Conservation (phyloP, 2,888 invertebrate species). For the Boloria euphrosyne region DNA sequence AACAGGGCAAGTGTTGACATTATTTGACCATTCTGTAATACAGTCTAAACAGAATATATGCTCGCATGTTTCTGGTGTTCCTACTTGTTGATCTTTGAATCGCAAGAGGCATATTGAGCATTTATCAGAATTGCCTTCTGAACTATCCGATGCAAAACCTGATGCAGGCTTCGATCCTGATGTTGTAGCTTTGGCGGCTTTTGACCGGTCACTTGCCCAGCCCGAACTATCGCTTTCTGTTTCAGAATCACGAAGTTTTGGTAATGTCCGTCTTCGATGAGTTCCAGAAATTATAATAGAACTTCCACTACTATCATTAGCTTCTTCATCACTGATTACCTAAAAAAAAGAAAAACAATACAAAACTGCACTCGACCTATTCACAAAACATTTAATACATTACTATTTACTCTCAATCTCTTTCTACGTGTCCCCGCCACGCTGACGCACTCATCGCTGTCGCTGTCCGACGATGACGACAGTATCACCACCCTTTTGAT, state of each 20-base stretch:
- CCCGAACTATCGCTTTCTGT: slow-evolving; percentile 65
- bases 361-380: not conserved
- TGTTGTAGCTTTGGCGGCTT: slow-evolving; percentile 32
- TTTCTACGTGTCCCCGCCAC: slow-evolving; percentile 67
- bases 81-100: slow-evolving; percentile 90
- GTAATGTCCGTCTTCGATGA: slow-evolving; percentile 62
- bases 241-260: slow-evolving; percentile 64
- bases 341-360: slow-evolving; percentile 54
- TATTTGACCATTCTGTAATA: slow-evolving; percentile 96
- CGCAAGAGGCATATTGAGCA: slow-evolving; percentile 95
- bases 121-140: slow-evolving; percentile 89
- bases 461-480: slow-evolving; percentile 67
- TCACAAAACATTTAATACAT: slow-evolving; percentile 2
- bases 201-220: slow-evolving; percentile 56
- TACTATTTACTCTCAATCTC: slow-evolving; percentile 69
- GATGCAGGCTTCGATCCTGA: slow-evolving; percentile 46
- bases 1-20: slow-evolving; percentile 96
- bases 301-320: slow-evolving; percentile 70
- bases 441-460: slow-evolving; percentile 72
- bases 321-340: slow-evolving; percentile 79
- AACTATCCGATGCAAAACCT: slow-evolving; percentile 82
- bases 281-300: slow-evolving; percentile 55
- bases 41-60: slow-evolving; percentile 95
- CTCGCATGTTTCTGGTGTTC: slow-evolving; percentile 92
- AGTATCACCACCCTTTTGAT: slow-evolving; percentile 64